Evolutionary conservation across 2,113 vertebrate genomes (phyloP).

Genomic region (Nyctibius bracteatus): DNA sequence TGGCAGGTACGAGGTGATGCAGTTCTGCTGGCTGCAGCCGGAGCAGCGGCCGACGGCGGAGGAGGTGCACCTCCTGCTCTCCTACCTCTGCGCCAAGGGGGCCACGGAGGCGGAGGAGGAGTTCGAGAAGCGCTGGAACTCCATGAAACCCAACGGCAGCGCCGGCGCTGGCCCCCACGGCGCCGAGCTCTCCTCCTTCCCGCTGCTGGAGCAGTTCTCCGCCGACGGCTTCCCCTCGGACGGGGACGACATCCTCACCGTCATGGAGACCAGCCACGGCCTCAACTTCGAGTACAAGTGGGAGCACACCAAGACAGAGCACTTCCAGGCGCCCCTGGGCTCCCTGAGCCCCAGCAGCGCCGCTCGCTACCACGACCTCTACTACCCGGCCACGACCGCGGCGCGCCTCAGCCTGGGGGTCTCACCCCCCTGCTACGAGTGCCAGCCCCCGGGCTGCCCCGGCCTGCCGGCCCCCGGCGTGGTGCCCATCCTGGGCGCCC

Average conservation of each 20-base stretch:
- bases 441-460: slow-evolving; percentile 59
- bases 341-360: slow-evolving; percentile 70
- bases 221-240: slow-evolving; percentile 85
- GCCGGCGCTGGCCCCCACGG: slow-evolving; percentile 56
- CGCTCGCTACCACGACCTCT: slow-evolving; percentile 80
- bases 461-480: slow-evolving; percentile 75
- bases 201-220: slow-evolving; percentile 89
- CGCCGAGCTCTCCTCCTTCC: slow-evolving; percentile 86
- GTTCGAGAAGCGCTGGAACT: slow-evolving; percentile 94
- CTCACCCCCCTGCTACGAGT: slow-evolving; percentile 84
- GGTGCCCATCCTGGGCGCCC: slow-evolving; percentile 89
- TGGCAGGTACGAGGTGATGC: slow-evolving; percentile 96
- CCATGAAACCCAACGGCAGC: slow-evolving; percentile 81
- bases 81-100: slow-evolving; percentile 90
- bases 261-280: slow-evolving; percentile 93
- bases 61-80: slow-evolving; percentile 93
- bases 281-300: slow-evolving; percentile 98
- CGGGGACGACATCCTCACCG: slow-evolving; percentile 91
- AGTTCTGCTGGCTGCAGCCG: slow-evolving; percentile 97
- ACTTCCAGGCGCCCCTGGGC: slow-evolving; percentile 67
- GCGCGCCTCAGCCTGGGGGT: slow-evolving; percentile 74
- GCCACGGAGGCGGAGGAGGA: slow-evolving; percentile 89
- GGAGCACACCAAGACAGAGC: slow-evolving; percentile 83
- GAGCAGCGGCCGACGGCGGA: slow-evolving; percentile 93
- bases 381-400: slow-evolving; percentile 69